Evolutionary conservation across 2,888 invertebrate species (phyloP).

Genomic region (Hirtodrosophila alboralis): DNA sequence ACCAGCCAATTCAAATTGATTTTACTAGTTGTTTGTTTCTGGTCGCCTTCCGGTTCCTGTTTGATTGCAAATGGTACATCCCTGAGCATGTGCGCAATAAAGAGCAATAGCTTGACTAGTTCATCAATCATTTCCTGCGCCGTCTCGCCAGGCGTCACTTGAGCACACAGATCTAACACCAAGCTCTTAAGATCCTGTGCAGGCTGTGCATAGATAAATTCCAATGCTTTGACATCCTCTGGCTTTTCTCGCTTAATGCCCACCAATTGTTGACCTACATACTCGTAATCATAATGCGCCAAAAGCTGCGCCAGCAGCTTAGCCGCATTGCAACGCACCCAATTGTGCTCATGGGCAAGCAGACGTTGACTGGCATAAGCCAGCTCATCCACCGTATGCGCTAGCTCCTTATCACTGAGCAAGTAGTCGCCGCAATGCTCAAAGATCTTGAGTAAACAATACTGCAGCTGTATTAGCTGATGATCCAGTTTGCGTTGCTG

Average conservation of each 20-base stretch:
- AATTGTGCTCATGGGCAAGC: constrained; percentile 92
- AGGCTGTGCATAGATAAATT: constrained; percentile 88
- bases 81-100: constrained; percentile 88
- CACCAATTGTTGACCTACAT: constrained; percentile 86
- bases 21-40: constrained; percentile 77
- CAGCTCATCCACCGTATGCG: constrained; percentile 85
- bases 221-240: constrained; percentile 70
- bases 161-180: constrained; percentile 90
- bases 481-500: constrained; percentile 89
- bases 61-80: constrained; percentile 83
- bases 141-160: constrained; percentile 88
- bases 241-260: constrained; percentile 55
- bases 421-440: constrained; percentile 87
- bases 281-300: constrained; percentile 86
- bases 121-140: constrained; percentile 90
- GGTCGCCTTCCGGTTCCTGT: constrained; percentile 53
- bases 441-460: constrained; percentile 89
- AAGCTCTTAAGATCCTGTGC: constrained; percentile 87
- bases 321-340: constrained; percentile 92
- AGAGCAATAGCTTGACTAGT: constrained; percentile 88
- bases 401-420: constrained; percentile 79
- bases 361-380: constrained; percentile 89
- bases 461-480: constrained; percentile 90
- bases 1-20: constrained; percentile 90
- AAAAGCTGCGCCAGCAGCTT: constrained; percentile 91